Evolutionary conservation across 2,888 invertebrate genomes (phyloP), one percentile per base, ranked within the genome.

Genomic region (Desoria tigrina): DNA sequence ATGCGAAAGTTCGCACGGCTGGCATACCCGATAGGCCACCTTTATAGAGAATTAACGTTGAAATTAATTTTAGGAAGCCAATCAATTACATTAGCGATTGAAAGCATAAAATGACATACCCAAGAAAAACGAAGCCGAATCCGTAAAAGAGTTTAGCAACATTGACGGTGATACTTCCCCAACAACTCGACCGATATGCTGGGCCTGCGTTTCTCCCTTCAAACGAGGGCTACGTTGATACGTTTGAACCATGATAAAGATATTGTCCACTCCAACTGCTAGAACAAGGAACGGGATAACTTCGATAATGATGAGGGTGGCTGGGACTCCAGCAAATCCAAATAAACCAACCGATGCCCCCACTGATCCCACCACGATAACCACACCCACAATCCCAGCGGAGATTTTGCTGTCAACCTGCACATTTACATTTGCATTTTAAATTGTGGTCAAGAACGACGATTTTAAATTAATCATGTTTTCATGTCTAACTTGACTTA

Each of bases 101-200:
- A 11, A 11, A 6, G 6, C 6, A 45, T n/a, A 45, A 6, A 6
- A 11, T 45, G n/a, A 58, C 32, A 37, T 51, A 85, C 88, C 88
- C 63, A 97, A 85, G 83, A 97, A 97, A 84, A 99, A 99, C 78
- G 98, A 97, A 76, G 92, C 89, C 23, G 93, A 92, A 82, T 98
- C 98, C 1, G 97, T 94, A 0, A 92, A 84, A 23, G 94, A 93
- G 0, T 96, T 95, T 50, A 99, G 84, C 76, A 99, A 83, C 91
- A 99, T 97, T 6, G 95, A 95, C 0, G 99, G 98, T 0, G 97
- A 97, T 0, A 98, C 95, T 78, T 91, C 88, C 0, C 96, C 96
- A 28, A 97, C 84, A 78, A 91, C 89, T 66, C 93, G 85, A 0
- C 94, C 95, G 71, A 99, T 90, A 79, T 94, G 92, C 77, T 94